Base-by-base conservation (phyloP, 2,888 invertebrate genomes). In the Trichopoda pennipes region DNA sequence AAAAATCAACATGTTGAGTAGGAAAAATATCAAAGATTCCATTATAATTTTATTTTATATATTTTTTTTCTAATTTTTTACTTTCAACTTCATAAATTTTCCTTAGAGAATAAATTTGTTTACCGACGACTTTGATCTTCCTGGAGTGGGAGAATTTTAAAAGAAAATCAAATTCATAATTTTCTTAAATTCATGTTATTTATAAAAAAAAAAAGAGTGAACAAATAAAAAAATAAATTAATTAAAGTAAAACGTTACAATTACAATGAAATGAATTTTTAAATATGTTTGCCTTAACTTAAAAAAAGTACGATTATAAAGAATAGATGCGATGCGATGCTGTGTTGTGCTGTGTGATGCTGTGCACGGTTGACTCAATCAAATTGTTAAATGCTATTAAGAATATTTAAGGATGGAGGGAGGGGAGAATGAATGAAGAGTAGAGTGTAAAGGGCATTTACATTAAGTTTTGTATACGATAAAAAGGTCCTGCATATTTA, bases 31-130 rank as follows among this genome's bases (percentile, higher is more conserved):
- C 56, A 77, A 73, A 69, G 77, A 78, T 81, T 64, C 53, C 44
- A 58, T 74, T 61, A 61, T 21, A 74, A 73, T 68, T 51, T 66
- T 47, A 66, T 66, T 68, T 38, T n/a, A 35, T n/a, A 51, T 58
- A 55, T 63, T 14, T 76, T 17, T 47, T 87, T 84, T 80, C n/a
- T n/a, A n/a, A n/a, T n/a, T 75, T 79, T 81, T 75, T 66, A 58
- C 55, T 56, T 66, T 7, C 7, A 47, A 16, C 10, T 38, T 75
- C n/a, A 42, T 0, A 72, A 78, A 61, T 69, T 42, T 42, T 63
- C 75, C 78, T 70, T 51, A 42, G 68, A 60, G 63, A 63, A 61
- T 69, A 10, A 19, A 21, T 53, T 60, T 68, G 28, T 42, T 47
- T 38, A 16, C 28, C 72, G 64, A 47, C 72, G 64, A 47, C 79